Conservation (phyloP, 2,888 invertebrate genomes). For the Philonicus albiceps region DNA sequence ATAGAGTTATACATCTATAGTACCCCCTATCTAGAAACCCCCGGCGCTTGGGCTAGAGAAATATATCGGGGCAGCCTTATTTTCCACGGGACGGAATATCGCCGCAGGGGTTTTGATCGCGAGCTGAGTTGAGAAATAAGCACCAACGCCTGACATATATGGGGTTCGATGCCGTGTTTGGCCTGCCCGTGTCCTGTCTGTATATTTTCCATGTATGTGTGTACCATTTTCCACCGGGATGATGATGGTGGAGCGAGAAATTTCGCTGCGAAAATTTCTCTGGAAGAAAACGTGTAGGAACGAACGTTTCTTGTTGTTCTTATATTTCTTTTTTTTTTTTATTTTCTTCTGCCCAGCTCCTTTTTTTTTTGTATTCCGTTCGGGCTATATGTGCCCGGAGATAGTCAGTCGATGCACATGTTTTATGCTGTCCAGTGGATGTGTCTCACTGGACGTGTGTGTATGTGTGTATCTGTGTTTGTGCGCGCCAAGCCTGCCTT, state of each 20-base stretch:
- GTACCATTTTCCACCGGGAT: constrained; percentile 16
- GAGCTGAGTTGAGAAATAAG: constrained; percentile 44
- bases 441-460: background rate
- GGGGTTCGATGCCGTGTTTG: background rate
- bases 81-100: constrained; percentile 41
- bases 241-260: constrained; percentile 33
- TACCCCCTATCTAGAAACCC: background rate
- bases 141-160: constrained; percentile 39
- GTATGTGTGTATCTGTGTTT: too few species aligned
- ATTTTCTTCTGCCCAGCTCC: background rate
- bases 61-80: constrained; percentile 36
- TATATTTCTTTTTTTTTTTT: background rate
- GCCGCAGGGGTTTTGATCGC: constrained; percentile 42
- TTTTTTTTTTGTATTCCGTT: background rate
- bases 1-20: background rate
- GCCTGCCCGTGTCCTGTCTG: background rate
- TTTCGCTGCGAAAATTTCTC: constrained; percentile 40
- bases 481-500: background rate
- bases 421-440: background rate
- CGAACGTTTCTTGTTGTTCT: constrained; percentile 4
- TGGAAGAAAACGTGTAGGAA: constrained; percentile 32
- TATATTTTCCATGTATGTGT: background rate
- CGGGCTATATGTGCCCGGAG: constrained; percentile 1
- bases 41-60: background rate
- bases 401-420: constrained; percentile 40